phyloP scores from a whole-genome alignment of 2,797 vertebrate species.

The Micrastur ruficollis region DNA sequence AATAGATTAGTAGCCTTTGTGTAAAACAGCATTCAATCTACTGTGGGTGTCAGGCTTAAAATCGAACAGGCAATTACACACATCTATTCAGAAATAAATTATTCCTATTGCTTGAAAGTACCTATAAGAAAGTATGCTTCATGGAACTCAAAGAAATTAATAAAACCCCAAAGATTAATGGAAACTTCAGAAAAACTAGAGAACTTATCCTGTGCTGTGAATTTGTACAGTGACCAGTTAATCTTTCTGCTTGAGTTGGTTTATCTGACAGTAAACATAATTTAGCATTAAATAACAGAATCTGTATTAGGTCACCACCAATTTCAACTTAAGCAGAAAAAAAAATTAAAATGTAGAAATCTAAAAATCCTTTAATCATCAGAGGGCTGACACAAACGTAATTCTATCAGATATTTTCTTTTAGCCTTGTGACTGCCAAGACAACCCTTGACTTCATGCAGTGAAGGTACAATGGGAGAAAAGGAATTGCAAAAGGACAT shows the following conservation, averaged over 20 bases:
- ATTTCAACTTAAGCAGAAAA: background rate
- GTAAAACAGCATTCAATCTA: slow-evolving; percentile 34
- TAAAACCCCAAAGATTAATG: background rate
- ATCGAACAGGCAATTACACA: slow-evolving; percentile 45
- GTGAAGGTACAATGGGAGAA: background rate
- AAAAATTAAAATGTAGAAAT: background rate
- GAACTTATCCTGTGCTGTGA: background rate
- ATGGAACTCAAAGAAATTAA: slow-evolving; percentile 4
- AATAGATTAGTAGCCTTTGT: slow-evolving; percentile 37
- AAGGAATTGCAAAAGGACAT: background rate
- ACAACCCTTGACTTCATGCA: background rate
- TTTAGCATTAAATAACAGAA: background rate
- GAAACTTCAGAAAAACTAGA: background rate
- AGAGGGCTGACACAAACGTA: background rate
- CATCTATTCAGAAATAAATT: slow-evolving; percentile 16
- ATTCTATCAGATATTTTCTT: background rate
- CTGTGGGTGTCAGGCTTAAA: slow-evolving; percentile 30
- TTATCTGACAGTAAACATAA: background rate
- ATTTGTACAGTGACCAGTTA: background rate
- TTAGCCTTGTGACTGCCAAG: background rate
- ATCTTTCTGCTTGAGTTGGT: background rate
- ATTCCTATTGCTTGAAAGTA: slow-evolving; percentile 22
- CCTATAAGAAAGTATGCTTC: slow-evolving; percentile 7
- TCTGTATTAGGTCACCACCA: background rate
- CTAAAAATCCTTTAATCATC: background rate